Conservation (phyloP, 2,113 vertebrate species). For the Pycnonotus jocosus region DNA sequence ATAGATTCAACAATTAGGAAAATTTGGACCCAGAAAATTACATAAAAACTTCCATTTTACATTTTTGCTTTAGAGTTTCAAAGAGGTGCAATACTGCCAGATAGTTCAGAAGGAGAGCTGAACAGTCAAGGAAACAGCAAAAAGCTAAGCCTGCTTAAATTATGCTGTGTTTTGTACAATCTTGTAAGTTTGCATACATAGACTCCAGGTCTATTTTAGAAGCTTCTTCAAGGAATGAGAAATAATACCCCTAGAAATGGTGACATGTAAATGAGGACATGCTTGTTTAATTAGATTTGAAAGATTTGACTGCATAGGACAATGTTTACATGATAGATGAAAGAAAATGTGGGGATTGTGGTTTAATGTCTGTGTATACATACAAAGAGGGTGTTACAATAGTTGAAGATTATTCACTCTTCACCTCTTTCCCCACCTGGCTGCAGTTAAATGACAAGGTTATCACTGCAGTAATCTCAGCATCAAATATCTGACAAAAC, state of each 20-base stretch:
- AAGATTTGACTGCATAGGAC: neutral
- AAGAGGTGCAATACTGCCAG: neutral
- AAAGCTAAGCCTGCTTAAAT: neutral
- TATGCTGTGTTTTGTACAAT: neutral
- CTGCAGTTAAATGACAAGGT: neutral
- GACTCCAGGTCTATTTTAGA: neutral
- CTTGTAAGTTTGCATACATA: neutral
- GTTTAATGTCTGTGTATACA: neutral
- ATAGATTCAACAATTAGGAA: neutral
- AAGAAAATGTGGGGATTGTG: neutral
- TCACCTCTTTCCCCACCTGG: neutral
- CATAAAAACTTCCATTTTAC: neutral
- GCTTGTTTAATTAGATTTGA: neutral
- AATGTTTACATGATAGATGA: neutral
- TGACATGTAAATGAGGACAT: neutral
- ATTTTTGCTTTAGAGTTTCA: neutral
- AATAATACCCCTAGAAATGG: neutral
- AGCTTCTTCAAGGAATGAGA: neutral
- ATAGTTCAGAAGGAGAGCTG: neutral
- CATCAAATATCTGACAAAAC: neutral
- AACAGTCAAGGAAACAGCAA: neutral
- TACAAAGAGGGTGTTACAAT: neutral
- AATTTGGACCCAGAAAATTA: neutral
- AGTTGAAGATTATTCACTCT: neutral
- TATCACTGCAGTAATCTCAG: neutral